A percentile compares a stretch with the other conserved stretches of the same genome.
Evolutionary conservation across 2,888 invertebrate species (phyloP).

Genomic region (Galeruca laticollis): DNA sequence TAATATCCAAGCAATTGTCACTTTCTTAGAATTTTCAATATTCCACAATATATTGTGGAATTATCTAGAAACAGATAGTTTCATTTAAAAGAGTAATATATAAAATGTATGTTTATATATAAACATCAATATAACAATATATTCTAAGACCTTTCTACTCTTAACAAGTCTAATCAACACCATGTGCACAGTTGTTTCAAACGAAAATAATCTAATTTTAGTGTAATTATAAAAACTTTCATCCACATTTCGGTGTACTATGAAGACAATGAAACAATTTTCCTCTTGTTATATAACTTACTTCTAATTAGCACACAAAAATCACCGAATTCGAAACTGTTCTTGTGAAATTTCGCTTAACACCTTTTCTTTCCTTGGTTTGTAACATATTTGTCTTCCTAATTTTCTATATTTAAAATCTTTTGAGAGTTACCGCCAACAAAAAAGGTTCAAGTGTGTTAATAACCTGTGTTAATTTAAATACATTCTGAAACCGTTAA

Average conservation of each 20-base stretch:
- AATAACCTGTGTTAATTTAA: slow-evolving; percentile 49
- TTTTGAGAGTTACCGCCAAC: slow-evolving; percentile 53
- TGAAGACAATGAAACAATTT: background rate
- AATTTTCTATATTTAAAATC: slow-evolving; percentile 52
- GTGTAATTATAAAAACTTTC: background rate
- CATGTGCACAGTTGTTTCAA: too few relatives aligned
- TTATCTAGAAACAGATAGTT: background rate
- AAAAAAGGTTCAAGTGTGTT: slow-evolving; percentile 57
- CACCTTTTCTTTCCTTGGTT: slow-evolving; percentile 23
- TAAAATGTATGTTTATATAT: too few relatives aligned
- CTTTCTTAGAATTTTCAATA: too few relatives aligned
- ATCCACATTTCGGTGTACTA: too few relatives aligned
- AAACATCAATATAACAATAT: too few relatives aligned
- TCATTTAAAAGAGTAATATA: too few relatives aligned
- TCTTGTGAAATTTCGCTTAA: slow-evolving; percentile 29
- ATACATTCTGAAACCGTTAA: slow-evolving; percentile 1
- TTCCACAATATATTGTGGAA: too few relatives aligned
- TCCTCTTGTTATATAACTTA: slow-evolving; percentile 9
- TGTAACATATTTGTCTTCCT: slow-evolving; percentile 49
- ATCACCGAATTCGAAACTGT: slow-evolving; percentile 19
- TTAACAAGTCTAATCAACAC: too few relatives aligned
- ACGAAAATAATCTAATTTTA: too few relatives aligned
- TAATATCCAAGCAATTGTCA: too few relatives aligned
- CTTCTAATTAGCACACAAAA: slow-evolving; percentile 8
- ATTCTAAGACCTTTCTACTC: too few relatives aligned